Base-by-base conservation (phyloP, 1,140 invertebrate genomes). In the Glossosoma conforme region DNA sequence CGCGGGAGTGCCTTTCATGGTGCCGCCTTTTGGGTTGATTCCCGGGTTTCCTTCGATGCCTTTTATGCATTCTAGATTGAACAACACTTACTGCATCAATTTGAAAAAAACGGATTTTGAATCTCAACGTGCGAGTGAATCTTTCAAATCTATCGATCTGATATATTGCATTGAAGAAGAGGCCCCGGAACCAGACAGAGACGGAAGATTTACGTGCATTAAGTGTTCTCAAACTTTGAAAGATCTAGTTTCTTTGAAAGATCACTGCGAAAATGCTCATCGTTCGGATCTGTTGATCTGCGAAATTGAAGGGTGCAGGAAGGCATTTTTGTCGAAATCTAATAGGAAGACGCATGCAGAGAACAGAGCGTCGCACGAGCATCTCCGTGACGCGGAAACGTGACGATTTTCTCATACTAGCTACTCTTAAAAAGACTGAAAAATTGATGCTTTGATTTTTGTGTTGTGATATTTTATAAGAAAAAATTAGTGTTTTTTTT, bases 301-400 rank as follows among this genome's bases (percentile, higher is more conserved):
- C 67, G 80, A 79, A 20, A 70, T 84, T 4, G 72, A 71, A 41
- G 83, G 83, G 10, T 87, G 86, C 66, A 76, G 75, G 17, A 80
- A 84, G 61, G 78, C 83, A n/a, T 88, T 87, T 68, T 79, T 82
- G 38, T 84, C 83, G 8, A 68, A 80, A 55, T 83, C 81, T 58
- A 82, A 81, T 60, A 75, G 85, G 44, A 85, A 86, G 61, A 64
- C 76, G 17, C 85, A 86, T 66, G 77, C 76, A 33, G 80, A 83
- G 59, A 74, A 76, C 46, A 75, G 78, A 49, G 62, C 74, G 4
- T 52, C 63, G 14, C 69, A 72, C 45, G 60, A 64, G 13, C 67
- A 70, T 57, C 65, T 65, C 21, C 68, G 66, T 32, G 42, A 52
- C 21, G 18, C 41, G 41, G 33, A 51, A 47, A 25, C 43, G 47